These are phyloP conservation scores for Pterostichus madidus DNA, from an alignment of 2,888 invertebrate genomes.

Conservation along the genomic window DNA sequence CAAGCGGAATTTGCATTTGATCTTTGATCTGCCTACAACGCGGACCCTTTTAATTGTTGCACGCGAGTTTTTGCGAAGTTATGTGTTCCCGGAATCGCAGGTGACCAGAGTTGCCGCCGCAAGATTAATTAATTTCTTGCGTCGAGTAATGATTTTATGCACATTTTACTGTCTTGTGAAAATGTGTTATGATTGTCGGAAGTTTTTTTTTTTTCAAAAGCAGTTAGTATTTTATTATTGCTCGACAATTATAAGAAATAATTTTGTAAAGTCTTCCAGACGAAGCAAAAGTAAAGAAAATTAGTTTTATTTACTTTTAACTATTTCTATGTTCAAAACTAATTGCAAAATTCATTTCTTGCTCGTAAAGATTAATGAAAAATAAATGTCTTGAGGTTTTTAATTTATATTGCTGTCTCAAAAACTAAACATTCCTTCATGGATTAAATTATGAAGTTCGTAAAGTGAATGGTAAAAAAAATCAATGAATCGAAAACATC, in stretches of 20 bases:
- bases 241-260: too few species aligned
- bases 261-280: too few species aligned
- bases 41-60: constrained; percentile 50
- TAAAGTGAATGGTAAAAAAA: constrained; percentile 5
- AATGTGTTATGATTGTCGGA: constrained; percentile 10
- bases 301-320: too few species aligned
- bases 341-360: too few species aligned
- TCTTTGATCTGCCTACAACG: constrained; percentile 55
- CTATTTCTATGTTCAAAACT: too few species aligned
- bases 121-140: constrained; percentile 44
- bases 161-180: constrained; percentile 21
- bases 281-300: too few species aligned
- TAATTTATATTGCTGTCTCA: too few species aligned
- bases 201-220: not conserved
- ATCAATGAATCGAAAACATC: constrained; percentile 8
- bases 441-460: too few species aligned
- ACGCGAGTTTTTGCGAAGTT: constrained; percentile 31
- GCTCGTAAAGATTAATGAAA: too few species aligned
- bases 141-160: constrained; percentile 20
- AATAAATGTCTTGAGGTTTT: too few species aligned
- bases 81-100: constrained; percentile 41
- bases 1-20: constrained; percentile 42
- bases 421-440: too few species aligned
- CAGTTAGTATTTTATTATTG: not conserved
- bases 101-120: constrained; percentile 9